Percentiles rank a stretch among this genome's conserved stretches.
These are phyloP conservation scores for Thaumetopoea pityocampa DNA, from an alignment of 1,140 invertebrate genomes.

Conservation along the genomic window DNA sequence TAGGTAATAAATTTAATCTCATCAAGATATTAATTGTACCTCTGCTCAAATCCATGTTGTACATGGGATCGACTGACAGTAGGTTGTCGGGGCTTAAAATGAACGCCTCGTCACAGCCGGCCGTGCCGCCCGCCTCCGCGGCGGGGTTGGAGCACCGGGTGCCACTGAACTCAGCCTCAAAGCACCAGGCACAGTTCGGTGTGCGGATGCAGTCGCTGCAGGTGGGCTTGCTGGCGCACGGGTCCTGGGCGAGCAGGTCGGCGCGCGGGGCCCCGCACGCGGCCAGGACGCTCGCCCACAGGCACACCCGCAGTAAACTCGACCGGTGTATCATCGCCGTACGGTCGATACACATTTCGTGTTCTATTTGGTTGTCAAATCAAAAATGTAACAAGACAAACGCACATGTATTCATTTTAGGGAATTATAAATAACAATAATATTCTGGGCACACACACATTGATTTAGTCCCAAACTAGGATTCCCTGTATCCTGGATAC, in stretches of 20 bases:
- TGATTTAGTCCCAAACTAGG: no score
- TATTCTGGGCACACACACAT: no score
- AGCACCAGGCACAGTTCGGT: slow-evolving; percentile 95
- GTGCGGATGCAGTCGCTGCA: slow-evolving; percentile 95
- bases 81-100: slow-evolving; percentile 85
- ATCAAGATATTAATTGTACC: no score
- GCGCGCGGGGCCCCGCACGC: slow-evolving; percentile 44
- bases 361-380: slow-evolving; percentile 37
- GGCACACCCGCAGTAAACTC: slow-evolving; percentile 34
- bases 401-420: no score
- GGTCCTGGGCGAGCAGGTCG: slow-evolving; percentile 79
- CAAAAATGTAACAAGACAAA: slow-evolving; percentile 44
- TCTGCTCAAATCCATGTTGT: slow-evolving; percentile 61
- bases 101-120: slow-evolving; percentile 80
- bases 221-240: slow-evolving; percentile 88
- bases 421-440: no score
- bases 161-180: slow-evolving; percentile 83
- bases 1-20: no score
- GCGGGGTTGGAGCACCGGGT: slow-evolving; percentile 85
- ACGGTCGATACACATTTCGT: slow-evolving; percentile 48
- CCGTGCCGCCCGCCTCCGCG: slow-evolving; percentile 74
- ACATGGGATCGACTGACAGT: slow-evolving; percentile 50
- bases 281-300: slow-evolving; percentile 43
- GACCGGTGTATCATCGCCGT: slow-evolving; percentile 41
- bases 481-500: no score